Percentiles rank a stretch among this genome's conserved stretches.
These are phyloP conservation scores for Lepus timidus DNA, from an alignment of 2,113 vertebrate genomes.

Conservation along the genomic window DNA sequence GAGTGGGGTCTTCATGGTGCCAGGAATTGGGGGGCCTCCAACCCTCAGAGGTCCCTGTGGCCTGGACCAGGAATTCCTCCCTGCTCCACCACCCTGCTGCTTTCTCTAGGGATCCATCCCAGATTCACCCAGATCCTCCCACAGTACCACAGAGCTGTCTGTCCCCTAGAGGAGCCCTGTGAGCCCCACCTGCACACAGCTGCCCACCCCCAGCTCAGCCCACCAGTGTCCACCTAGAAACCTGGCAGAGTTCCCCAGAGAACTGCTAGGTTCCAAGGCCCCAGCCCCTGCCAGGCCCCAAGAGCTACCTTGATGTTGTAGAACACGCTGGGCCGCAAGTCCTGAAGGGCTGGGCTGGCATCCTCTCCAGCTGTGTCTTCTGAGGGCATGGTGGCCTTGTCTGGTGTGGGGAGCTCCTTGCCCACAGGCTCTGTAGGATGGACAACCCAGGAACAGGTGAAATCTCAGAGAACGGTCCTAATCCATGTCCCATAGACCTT, in stretches of 20 bases:
- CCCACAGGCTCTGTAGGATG: constrained; percentile 46
- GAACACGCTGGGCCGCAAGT: neutral
- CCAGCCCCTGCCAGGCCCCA: neutral
- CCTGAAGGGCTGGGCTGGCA: neutral
- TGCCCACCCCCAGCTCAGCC: neutral
- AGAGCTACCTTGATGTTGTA: constrained; percentile 78
- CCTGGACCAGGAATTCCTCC: neutral
- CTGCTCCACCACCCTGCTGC: neutral
- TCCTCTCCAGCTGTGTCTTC: constrained; percentile 39
- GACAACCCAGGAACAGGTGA: neutral
- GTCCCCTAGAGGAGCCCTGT: neutral
- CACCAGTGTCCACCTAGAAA: neutral
- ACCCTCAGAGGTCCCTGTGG: neutral
- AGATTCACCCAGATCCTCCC: neutral
- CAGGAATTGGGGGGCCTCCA: neutral
- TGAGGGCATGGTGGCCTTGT: constrained; percentile 21
- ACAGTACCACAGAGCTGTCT: neutral
- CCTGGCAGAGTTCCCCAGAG: constrained; percentile 12
- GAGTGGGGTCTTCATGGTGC: neutral
- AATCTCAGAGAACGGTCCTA: neutral
- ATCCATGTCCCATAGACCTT: neutral
- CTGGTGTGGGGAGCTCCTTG: constrained; percentile 32
- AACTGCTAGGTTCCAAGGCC: neutral
- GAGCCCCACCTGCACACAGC: neutral
- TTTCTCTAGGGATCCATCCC: neutral